Base-by-base conservation (phyloP, 2,888 invertebrate species). In the Campoplex nolae region DNA sequence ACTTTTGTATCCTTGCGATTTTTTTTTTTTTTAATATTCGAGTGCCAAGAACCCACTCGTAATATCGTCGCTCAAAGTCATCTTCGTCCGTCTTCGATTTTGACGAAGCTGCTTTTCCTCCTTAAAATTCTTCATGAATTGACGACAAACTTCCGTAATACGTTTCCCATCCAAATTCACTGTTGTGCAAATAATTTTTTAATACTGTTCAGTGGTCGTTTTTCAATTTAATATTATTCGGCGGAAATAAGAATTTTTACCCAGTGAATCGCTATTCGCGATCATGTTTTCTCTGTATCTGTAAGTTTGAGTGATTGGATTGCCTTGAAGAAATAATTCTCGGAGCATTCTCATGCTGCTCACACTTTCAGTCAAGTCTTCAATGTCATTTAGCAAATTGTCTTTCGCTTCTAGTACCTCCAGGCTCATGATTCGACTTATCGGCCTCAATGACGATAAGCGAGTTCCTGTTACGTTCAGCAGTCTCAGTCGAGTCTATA, bases 201-300 rank as follows among this genome's bases (percentile, higher is more conserved):
- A n/a, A 16, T 18, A n/a, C 4, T 68, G n/a, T 8, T 16, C n/a
- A 56, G 13, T 32, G 8, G 2, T 73, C 56, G 18, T 16, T 58
- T 77, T 76, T 35, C 6, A 11, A 9, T 51, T 18, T 2, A 71
- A 32, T 51, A 71, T 32, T 71, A 13, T 51, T 7, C 51, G 18
- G 2, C 18, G 28, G 16, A 32, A 75, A 79, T 56, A 16, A 23
- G n/a, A 68, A 74, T 67, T 54, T 42, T 93, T 94, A 97, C 97
- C 95, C 89, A 97, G 93, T 88, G 95, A 95, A 56, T 95, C 93
- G 87, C 96, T 96, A 91, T 96, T 95, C 2, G 96, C 96, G 77
- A 97, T 96, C 13, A 97, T 94, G 82, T 95, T 96, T 93, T 97
- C 97, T 90, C 96, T 96, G 91, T 97, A 97, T 83, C 96, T 95